A percentile compares a stretch with the other conserved stretches of the same genome.
These are phyloP conservation scores for Ellobium chinense DNA, from an alignment of 2,888 invertebrate species.

Conservation along the genomic window DNA sequence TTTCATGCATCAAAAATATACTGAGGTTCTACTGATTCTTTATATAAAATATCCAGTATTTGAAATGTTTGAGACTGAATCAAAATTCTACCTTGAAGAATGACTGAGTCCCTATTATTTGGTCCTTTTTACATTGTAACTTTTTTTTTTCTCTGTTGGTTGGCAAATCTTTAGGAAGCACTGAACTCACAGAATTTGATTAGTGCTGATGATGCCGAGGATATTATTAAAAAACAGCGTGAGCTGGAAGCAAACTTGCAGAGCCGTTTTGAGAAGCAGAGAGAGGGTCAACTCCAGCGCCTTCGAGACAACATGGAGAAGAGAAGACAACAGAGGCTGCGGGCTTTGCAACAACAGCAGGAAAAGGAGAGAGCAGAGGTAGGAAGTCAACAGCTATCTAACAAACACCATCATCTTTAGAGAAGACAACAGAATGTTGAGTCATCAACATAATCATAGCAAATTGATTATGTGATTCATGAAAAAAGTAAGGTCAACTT, in stretches of 20 bases:
- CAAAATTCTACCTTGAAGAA: no score
- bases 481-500: no score
- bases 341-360: constrained; percentile 66
- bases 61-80: no score
- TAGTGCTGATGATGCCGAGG: constrained; percentile 59
- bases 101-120: no score
- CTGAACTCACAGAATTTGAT: constrained; percentile 65
- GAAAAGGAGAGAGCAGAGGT: constrained; percentile 72
- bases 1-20: no score
- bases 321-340: constrained; percentile 59
- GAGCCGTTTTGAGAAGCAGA: constrained; percentile 56
- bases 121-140: background rate
- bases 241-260: constrained; percentile 60
- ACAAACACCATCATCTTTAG: no score
- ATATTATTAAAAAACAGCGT: constrained; percentile 62
- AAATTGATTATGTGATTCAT: no score
- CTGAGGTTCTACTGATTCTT: no score
- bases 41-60: no score
- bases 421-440: no score
- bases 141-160: background rate
- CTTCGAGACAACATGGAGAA: constrained; percentile 66
- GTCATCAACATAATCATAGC: no score
- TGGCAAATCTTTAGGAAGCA: constrained; percentile 57
- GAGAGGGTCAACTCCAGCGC: constrained; percentile 63
- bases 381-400: no score